phyloP scores from a whole-genome alignment of 2,797 vertebrate genomes.

The Coendou prehensilis region DNA sequence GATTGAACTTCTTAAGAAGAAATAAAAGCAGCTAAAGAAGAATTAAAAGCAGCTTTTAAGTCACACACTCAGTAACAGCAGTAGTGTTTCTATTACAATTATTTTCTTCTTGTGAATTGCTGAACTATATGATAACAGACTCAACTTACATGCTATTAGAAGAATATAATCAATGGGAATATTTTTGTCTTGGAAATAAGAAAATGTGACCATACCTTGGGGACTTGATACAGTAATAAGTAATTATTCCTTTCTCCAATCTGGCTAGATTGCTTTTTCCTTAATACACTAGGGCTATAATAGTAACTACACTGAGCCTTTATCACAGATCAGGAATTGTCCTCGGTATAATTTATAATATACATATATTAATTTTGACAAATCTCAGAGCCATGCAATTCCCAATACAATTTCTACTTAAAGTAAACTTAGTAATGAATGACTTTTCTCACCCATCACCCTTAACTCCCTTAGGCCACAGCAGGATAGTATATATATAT shows the following conservation, averaged over 20 bases:
- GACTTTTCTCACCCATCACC: neutral
- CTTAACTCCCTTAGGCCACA: neutral
- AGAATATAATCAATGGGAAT: neutral
- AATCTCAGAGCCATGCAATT: neutral
- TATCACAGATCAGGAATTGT: neutral
- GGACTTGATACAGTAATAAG: neutral
- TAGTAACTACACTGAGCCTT: neutral
- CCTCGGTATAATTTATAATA: neutral
- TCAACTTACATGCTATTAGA: neutral
- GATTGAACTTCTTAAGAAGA: neutral
- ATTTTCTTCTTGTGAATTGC: neutral
- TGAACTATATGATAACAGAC: neutral
- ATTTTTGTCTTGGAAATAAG: slow-evolving; percentile 52
- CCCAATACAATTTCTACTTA: neutral
- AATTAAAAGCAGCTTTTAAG: neutral
- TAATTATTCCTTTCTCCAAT: neutral
- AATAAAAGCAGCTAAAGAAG: neutral
- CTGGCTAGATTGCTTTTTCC: neutral
- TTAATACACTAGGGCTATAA: neutral
- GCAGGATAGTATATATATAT: neutral
- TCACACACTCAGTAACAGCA: neutral
- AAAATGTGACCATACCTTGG: neutral
- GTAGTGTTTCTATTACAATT: slow-evolving; percentile 1
- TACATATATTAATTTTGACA: neutral
- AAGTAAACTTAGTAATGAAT: slow-evolving; percentile 15